Conservation (phyloP, 2,113 vertebrate genomes). For the Nipponia nippon region DNA sequence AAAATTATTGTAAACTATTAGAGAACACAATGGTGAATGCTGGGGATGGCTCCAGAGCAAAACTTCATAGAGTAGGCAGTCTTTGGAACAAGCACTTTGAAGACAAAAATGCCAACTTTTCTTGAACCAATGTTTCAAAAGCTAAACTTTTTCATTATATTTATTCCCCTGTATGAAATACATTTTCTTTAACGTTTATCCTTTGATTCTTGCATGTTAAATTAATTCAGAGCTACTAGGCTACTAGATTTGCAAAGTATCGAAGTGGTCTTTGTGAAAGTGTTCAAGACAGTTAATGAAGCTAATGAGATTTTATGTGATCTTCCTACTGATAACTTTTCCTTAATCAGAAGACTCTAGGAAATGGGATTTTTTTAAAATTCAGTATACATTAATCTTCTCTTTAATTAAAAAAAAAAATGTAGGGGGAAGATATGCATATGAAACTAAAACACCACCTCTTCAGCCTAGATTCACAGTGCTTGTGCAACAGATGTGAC, state of each 20-base stretch:
- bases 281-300: neutral
- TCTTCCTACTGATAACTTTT: neutral
- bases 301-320: neutral
- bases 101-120: neutral
- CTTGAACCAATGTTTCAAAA: neutral
- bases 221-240: neutral
- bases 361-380: neutral
- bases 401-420: neutral
- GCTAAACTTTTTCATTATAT: neutral
- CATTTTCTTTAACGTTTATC: neutral
- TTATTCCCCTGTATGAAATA: neutral
- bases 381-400: neutral
- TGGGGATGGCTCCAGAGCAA: neutral
- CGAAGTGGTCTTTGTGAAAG: neutral
- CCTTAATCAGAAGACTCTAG: neutral
- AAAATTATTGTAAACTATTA: neutral
- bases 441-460: neutral
- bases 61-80: neutral
- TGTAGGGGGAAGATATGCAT: neutral
- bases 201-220: neutral
- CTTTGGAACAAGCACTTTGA: neutral
- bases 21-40: neutral
- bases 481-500: constrained; percentile 45
- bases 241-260: neutral
- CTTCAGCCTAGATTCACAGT: constrained; percentile 19